Conservation (phyloP, 2,113 vertebrate species). For the Centrocercus urophasianus region DNA sequence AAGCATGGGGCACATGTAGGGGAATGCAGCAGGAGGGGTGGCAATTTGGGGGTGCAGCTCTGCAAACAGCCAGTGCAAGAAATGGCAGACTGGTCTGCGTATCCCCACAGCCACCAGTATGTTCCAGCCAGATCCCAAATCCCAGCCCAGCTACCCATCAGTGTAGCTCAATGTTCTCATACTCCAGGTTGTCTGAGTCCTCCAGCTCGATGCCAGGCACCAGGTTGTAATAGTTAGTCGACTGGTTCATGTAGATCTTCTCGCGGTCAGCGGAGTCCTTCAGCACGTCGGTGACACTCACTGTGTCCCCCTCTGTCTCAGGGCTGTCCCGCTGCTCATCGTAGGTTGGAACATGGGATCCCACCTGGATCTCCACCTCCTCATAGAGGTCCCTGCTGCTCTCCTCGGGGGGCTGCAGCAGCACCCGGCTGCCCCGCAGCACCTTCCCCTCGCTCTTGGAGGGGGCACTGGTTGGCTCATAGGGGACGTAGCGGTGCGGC, state of each 20-base stretch:
- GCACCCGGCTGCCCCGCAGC: slow-evolving; percentile 78
- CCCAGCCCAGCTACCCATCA: background rate
- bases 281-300: slow-evolving; percentile 88
- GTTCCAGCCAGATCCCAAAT: background rate
- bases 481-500: slow-evolving; percentile 65
- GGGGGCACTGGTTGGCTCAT: background rate
- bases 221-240: slow-evolving; percentile 89
- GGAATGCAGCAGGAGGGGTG: background rate
- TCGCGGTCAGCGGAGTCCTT: slow-evolving; percentile 88
- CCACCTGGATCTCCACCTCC: slow-evolving; percentile 85
- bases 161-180: slow-evolving; percentile 83
- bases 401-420: slow-evolving; percentile 78
- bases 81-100: fast-evolving
- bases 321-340: background rate
- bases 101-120: background rate
- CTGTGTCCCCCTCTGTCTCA: slow-evolving; percentile 78
- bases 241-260: slow-evolving; percentile 88
- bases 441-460: slow-evolving; percentile 43
- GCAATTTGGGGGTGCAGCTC: background rate
- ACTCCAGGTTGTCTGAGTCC: slow-evolving; percentile 87
- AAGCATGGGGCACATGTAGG: fast-evolving
- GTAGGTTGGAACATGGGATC: slow-evolving; percentile 33
- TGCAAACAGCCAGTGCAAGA: background rate
- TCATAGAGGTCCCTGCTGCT: slow-evolving; percentile 85
- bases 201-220: slow-evolving; percentile 88